Evolutionary conservation across 2,113 vertebrate genomes (phyloP), one percentile per base, ranked within the genome.

Genomic region (Australoheros scitulus): DNA sequence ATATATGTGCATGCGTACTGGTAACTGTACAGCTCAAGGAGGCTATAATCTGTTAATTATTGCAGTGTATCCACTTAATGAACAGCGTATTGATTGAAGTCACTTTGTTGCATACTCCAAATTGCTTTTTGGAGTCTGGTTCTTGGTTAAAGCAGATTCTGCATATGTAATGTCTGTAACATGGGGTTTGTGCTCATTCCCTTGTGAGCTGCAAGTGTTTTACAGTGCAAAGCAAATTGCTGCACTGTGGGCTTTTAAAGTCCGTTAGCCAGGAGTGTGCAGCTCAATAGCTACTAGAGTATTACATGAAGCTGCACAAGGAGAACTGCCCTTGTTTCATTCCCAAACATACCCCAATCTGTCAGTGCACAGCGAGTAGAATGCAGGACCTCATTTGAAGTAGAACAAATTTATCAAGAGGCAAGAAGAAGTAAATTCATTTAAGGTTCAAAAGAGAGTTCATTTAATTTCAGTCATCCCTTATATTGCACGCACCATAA

Each of bases 141-240:
- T 87, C 34, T 79, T 83, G 55, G 15, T 91, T 60, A 52, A 61
- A 88, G 18, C 34, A 52, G 18, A 75, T 63, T 26, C 79, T 80
- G 26, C 59, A 84, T 60, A 83, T 76, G 32, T 57, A 63, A 43
- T 32, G 20, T 80, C n/a, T 83, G 24, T 77, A 76, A 81, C 50
- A 61, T 11, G 24, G 24, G 57, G 70, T 72, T 43, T 87, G 43
- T 65, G 79, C 61, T 38, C 6, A 26, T 76, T 84, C 79, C 36
- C 63, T 41, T 83, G 60, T 72, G 76, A 60, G 77, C 87, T 63
- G 29, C 61, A 52, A 79, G 34, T 82, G 26, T 80, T 85, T 85
- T 81, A 74, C 61, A 68, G 79, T 80, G 81, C 82, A 79, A 85
- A 88, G 36, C 56, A 89, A 90, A 88, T 76, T n/a, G 61, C 57